Base-by-base conservation (phyloP, 2,888 invertebrate species). In the Drosophila paramelanica region DNA sequence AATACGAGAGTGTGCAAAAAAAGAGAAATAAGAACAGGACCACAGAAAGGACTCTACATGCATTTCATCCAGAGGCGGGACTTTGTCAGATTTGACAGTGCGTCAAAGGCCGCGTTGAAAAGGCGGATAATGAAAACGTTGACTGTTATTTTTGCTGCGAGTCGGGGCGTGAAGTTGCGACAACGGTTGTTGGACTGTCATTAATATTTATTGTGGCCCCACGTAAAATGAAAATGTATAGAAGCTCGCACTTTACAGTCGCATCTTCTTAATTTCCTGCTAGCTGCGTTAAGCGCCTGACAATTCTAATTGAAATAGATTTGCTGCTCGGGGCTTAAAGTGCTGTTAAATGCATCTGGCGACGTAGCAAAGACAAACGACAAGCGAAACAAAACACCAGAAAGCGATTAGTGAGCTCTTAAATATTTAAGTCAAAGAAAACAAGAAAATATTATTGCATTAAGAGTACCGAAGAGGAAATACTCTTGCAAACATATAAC, bases 11-110 rank as follows among this genome's bases (percentile, higher is more conserved):
- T 42, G 49, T 45, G 45, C 23, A 33, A 3, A 33, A 33, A 11
- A 17, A 33, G 8, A 11, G 31, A 36, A 43, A 51, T 33, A 41
- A 51, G 23, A 52, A n/a, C 38, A 39, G 43, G 17, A 59, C 42
- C 47, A 49, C 55, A 52, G 20, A 52, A 14, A 23, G 67, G 41
- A 79, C 71, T 57, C 57, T 41, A 47, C 42, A 39, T 77, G 78
- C 50, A 81, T 60, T 77, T 58, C 66, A 58, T 61, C 49, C 62
- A 66, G 39, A 55, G 46, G 56, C 64, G 66, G 58, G 49, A 73
- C 65, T 73, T 73, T 77, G 81, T 78, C 79, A 78, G 73, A 64
- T 55, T 78, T 78, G 78, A 78, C 81, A 78, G 70, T 51, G 47
- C 52, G 42, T 67, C 73, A 77, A 77, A 77, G 53, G 76, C 65